These are phyloP conservation scores for Gonioctena quinquepunctata DNA, from an alignment of 1,140 invertebrate genomes.

Conservation along the genomic window DNA sequence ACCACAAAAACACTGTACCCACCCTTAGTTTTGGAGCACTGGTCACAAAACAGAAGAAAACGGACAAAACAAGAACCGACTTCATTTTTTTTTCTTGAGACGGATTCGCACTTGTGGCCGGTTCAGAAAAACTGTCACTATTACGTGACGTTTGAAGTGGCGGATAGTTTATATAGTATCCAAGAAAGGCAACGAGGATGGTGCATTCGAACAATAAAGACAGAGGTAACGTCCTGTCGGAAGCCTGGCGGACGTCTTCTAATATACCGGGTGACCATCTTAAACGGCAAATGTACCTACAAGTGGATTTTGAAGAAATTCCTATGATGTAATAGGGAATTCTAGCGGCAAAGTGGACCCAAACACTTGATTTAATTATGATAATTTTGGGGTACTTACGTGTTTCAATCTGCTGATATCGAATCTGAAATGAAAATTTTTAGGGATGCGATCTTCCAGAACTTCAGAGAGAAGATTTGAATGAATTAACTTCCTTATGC, in stretches of 20 bases:
- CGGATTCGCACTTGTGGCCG: not conserved
- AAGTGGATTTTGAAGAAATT: no score
- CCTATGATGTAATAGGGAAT: no score
- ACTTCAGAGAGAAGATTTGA: no score
- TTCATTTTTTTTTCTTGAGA: constrained; percentile 28
- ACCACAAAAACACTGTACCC: constrained; percentile 25
- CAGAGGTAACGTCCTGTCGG: constrained; percentile 30
- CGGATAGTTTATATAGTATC: constrained; percentile 38
- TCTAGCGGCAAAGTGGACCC: no score
- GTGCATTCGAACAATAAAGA: constrained; percentile 25
- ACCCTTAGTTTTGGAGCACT: constrained; percentile 37
- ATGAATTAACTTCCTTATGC: no score
- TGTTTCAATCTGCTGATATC: no score
- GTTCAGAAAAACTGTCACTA: constrained; percentile 20
- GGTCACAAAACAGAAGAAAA: constrained; percentile 35
- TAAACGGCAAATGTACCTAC: no score
- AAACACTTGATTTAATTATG: no score
- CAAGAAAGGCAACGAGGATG: constrained; percentile 29
- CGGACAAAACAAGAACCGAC: constrained; percentile 28
- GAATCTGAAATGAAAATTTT: no score
- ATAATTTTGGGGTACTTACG: no score
- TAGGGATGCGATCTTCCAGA: no score
- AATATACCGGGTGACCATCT: constrained; percentile 4
- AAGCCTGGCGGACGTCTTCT: constrained; percentile 28
- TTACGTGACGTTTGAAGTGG: constrained; percentile 26